Conservation (phyloP, 1,140 invertebrate genomes). For the Anthonomus grandis region DNA sequence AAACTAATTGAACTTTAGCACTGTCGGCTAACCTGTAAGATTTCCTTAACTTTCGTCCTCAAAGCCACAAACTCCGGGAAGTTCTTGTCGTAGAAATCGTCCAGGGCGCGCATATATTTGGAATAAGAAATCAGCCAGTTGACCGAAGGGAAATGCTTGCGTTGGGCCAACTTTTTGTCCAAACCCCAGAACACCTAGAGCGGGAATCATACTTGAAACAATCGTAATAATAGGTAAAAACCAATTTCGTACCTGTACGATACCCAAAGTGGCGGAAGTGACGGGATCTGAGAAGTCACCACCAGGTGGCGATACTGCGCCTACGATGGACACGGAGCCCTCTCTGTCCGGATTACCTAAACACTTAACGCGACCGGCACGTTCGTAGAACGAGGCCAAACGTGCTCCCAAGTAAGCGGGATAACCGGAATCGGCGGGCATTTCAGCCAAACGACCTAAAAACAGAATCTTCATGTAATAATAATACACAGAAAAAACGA, state of each 20-base stretch:
- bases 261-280: slow-evolving; percentile 88
- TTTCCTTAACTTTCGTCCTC: slow-evolving; percentile 92
- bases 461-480: too few relatives aligned
- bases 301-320: slow-evolving; percentile 98
- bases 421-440: slow-evolving; percentile 99
- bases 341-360: slow-evolving; percentile 97
- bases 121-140: slow-evolving; percentile 99
- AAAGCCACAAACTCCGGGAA: slow-evolving; percentile 97
- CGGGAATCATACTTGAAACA: background rate
- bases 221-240: background rate
- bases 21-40: slow-evolving; percentile 74
- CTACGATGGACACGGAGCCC: slow-evolving; percentile 98
- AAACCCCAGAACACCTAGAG: slow-evolving; percentile 99
- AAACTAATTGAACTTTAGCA: too few relatives aligned
- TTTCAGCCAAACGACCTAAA: slow-evolving; percentile 95
- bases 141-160: slow-evolving; percentile 99
- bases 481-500: too few relatives aligned
- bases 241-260: slow-evolving; percentile 19
- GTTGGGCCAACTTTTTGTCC: slow-evolving; percentile 98
- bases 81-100: slow-evolving; percentile 99
- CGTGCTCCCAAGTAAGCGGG: slow-evolving; percentile 98
- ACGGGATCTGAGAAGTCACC: slow-evolving; percentile 99
- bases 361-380: slow-evolving; percentile 96
- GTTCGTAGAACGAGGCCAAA: slow-evolving; percentile 98
- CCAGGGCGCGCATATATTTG: slow-evolving; percentile 97